Percentiles rank a stretch among this genome's conserved stretches.
Conservation (phyloP, 2,797 vertebrate species). For the Phataginus tricuspis region DNA sequence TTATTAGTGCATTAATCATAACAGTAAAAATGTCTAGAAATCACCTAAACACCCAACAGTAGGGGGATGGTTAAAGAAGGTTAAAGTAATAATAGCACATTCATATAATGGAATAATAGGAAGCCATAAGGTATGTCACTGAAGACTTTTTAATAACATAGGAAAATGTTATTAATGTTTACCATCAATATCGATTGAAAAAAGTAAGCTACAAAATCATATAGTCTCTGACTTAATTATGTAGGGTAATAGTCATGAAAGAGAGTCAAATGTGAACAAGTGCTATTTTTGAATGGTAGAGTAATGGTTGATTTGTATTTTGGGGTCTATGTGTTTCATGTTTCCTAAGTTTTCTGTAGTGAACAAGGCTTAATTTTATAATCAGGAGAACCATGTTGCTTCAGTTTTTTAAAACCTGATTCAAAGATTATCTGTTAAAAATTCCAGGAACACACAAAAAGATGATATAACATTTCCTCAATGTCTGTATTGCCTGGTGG, state of each 20-base stretch:
- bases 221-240: neutral
- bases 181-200: neutral
- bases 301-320: neutral
- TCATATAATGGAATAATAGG: neutral
- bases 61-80: neutral
- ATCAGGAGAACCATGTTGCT: neutral
- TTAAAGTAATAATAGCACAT: neutral
- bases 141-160: conserved; percentile 33
- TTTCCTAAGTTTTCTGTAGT: conserved; percentile 6
- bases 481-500: neutral
- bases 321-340: neutral
- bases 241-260: conserved; percentile 1
- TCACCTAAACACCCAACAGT: neutral
- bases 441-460: conserved; percentile 42
- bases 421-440: conserved; percentile 21
- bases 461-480: conserved; percentile 9
- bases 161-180: conserved; percentile 19
- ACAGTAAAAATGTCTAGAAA: conserved; percentile 11
- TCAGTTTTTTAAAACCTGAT: conserved; percentile 38
- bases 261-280: conserved; percentile 47
- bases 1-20: neutral
- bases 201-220: conserved; percentile 10
- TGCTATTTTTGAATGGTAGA: neutral
- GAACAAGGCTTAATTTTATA: conserved; percentile 39
- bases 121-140: conserved; percentile 1